Base-by-base conservation (phyloP, 2,888 invertebrate genomes). In the Scaptomyza reducta region DNA sequence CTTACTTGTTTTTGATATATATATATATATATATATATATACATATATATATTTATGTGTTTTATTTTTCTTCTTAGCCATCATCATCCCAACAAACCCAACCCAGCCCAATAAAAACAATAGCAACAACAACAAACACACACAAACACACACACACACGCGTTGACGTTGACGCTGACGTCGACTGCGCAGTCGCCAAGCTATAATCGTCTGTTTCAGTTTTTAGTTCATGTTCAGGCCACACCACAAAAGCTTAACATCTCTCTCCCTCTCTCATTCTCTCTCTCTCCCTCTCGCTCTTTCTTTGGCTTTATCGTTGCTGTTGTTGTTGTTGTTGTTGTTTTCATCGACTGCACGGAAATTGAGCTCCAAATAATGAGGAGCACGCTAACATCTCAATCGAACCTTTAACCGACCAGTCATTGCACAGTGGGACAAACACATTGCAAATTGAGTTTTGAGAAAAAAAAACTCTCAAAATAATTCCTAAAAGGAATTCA, bases 331-430 rank as follows among this genome's bases (percentile, higher is more conserved):
- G 40, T 14, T 41, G 22, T 41, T 41, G 50, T 29, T 41, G 46
- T 44, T 41, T 38, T 61, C 70, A 33, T 55, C 54, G 64, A 18
- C 51, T 50, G 73, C 77, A 77, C 84, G 83, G 74, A 87, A 82
- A 85, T 79, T 79, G 83, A 85, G 66, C 58, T 66, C 51, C 70
- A 68, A 82, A 87, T 82, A 82, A 82, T 82, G 86, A 87, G 85
- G 54, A 67, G 66, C 66, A 66, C 85, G 79, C 85, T 84, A 81
- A 81, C 87, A 67, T 81, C 81, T 81, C 87, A 81, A 82, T 82
- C 82, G 83, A 84, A 66, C 84, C 63, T 79, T 79, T 58, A 85
- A 67, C 46, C 67, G 67, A 49, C 53, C 77, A 79, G 66, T 78
- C 85, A 77, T 25, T 49, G 78, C 69, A 82, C 88, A 77, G 88